phyloP scores from a whole-genome alignment of 2,113 vertebrate species.

The Lasiurus borealis region DNA sequence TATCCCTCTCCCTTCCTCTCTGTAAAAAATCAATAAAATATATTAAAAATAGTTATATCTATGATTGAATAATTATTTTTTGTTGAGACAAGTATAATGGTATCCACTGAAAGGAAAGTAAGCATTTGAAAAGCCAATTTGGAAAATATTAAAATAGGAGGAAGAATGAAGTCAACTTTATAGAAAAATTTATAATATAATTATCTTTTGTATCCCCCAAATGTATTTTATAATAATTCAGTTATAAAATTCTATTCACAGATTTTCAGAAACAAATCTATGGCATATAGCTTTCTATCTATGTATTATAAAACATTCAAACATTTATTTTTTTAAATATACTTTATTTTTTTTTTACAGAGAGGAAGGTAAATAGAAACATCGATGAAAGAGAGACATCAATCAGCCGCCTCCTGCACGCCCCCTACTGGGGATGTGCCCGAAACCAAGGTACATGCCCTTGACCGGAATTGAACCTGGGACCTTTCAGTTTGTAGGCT shows the following conservation, averaged over 20 bases:
- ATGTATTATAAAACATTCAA: neutral
- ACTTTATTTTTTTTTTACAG: too few relatives aligned
- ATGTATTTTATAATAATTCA: conserved; percentile 25
- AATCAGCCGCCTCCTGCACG: too few relatives aligned
- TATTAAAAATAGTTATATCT: too few relatives aligned
- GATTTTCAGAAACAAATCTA: conserved; percentile 37
- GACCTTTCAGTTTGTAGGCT: too few relatives aligned
- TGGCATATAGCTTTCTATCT: neutral
- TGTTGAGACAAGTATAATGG: neutral
- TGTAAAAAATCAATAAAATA: too few relatives aligned
- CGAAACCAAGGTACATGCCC: too few relatives aligned
- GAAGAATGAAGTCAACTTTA: neutral
- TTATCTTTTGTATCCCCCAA: neutral
- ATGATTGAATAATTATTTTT: neutral
- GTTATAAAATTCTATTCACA: neutral
- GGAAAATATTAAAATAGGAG: conserved; percentile 34
- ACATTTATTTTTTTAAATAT: neutral
- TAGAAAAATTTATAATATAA: neutral
- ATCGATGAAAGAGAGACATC: too few relatives aligned
- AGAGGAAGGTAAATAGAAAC: too few relatives aligned
- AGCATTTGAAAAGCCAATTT: conserved; percentile 27
- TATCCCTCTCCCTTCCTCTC: too few relatives aligned
- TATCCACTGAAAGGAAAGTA: neutral
- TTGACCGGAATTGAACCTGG: too few relatives aligned
- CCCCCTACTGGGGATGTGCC: too few relatives aligned